Conservation (phyloP, 1,140 invertebrate species). For the Scaptomyza hsui region DNA sequence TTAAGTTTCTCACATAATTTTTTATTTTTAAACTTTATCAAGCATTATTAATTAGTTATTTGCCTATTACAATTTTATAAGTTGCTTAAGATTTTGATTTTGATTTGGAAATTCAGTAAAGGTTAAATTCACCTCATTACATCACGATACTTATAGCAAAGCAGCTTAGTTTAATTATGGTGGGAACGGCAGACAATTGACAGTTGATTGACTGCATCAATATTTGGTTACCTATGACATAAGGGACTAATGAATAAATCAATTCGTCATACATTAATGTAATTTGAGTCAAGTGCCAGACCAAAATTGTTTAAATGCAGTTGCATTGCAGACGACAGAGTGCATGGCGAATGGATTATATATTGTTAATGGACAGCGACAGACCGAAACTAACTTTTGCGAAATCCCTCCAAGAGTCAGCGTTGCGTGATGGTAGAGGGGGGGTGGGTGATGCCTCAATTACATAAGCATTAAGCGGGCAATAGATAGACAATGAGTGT, state of each 20-base stretch:
- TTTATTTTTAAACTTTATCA: too few relatives aligned
- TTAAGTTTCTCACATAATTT: too few relatives aligned
- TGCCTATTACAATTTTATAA: too few relatives aligned
- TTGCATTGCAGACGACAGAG: slow-evolving; percentile 49
- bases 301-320: slow-evolving; percentile 1
- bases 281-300: slow-evolving; percentile 9
- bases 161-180: background rate
- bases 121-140: too few relatives aligned
- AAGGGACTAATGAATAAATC: background rate
- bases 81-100: too few relatives aligned
- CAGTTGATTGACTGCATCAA: background rate
- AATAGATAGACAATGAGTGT: slow-evolving; percentile 38
- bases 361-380: slow-evolving; percentile 3
- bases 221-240: background rate
- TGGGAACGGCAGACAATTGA: background rate
- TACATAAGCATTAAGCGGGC: slow-evolving; percentile 37
- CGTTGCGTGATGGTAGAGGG: slow-evolving; percentile 26
- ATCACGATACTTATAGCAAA: background rate
- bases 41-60: too few relatives aligned
- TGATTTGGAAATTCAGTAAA: too few relatives aligned
- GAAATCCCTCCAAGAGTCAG: slow-evolving; percentile 32
- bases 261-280: background rate
- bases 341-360: slow-evolving; percentile 63
- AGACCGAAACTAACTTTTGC: slow-evolving; percentile 21
- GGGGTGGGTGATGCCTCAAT: slow-evolving; percentile 22